phyloP scores from a whole-genome alignment of 2,113 vertebrate genomes.

The Vulpes lagopus region DNA sequence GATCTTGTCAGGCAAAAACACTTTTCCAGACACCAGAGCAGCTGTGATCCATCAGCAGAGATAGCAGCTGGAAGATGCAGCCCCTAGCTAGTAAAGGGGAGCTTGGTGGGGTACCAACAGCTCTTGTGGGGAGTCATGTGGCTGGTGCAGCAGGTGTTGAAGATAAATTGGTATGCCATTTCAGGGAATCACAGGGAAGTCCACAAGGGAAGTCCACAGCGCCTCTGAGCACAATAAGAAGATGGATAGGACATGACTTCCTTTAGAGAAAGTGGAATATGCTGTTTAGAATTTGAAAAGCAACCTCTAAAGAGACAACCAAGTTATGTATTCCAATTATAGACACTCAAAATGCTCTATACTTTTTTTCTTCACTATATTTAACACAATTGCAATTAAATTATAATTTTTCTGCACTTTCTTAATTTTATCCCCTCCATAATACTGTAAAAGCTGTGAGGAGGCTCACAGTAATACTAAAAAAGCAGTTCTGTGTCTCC shows the following conservation, averaged over 20 bases:
- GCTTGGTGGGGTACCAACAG: background rate
- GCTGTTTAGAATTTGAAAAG: slow-evolving; percentile 19
- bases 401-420: background rate
- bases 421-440: background rate
- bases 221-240: background rate
- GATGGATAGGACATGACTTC: background rate
- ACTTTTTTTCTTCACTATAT: background rate
- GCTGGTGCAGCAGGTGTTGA: background rate
- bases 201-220: background rate
- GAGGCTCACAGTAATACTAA: background rate
- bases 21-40: background rate
- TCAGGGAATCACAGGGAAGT: background rate
- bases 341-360: background rate
- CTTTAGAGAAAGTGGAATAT: background rate
- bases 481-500: background rate
- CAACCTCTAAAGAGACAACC: background rate
- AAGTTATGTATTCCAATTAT: background rate
- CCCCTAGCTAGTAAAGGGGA: background rate
- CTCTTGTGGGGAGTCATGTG: background rate
- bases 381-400: background rate
- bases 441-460: background rate
- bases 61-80: background rate
- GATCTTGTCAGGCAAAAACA: background rate
- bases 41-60: background rate
- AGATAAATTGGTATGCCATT: background rate